phyloP scores from a whole-genome alignment of 1,140 invertebrate genomes.

The Bombus picipes region DNA sequence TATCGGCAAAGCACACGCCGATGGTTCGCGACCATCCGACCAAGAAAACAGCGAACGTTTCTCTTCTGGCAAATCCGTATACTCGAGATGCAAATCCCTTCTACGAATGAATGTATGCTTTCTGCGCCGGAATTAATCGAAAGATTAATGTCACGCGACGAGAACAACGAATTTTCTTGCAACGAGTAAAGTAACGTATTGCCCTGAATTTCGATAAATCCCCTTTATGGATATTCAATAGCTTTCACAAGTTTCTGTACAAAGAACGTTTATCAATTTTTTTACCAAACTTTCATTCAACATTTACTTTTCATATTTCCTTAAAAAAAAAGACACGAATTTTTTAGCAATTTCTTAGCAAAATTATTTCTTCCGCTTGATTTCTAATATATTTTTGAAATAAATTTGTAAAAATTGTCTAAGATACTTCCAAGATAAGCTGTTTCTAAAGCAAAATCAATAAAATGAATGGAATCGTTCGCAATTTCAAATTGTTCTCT shows the following conservation, averaged over 20 bases:
- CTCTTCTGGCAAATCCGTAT: background rate
- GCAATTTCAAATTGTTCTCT: background rate
- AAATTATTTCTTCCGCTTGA: too few relatives aligned
- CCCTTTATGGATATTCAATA: background rate
- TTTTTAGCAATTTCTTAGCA: background rate
- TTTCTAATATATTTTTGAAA: background rate
- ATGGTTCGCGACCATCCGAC: background rate
- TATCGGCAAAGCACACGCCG: background rate
- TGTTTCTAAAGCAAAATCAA: background rate
- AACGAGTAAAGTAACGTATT: background rate
- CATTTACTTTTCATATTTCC: too few relatives aligned
- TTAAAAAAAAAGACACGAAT: background rate
- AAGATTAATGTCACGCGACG: background rate
- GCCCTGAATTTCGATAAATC: background rate
- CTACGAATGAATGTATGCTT: slow-evolving; percentile 23
- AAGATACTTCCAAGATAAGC: background rate
- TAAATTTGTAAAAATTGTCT: background rate
- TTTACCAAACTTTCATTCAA: too few relatives aligned
- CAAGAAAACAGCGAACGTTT: background rate
- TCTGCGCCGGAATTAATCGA: slow-evolving; percentile 17
- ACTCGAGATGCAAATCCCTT: slow-evolving; percentile 3
- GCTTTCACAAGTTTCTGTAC: background rate
- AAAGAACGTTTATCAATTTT: background rate
- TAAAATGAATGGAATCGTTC: background rate
- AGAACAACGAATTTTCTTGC: background rate